These are phyloP conservation scores for Nephrotoma guestfalica DNA, from an alignment of 2,888 invertebrate genomes.

Conservation along the genomic window DNA sequence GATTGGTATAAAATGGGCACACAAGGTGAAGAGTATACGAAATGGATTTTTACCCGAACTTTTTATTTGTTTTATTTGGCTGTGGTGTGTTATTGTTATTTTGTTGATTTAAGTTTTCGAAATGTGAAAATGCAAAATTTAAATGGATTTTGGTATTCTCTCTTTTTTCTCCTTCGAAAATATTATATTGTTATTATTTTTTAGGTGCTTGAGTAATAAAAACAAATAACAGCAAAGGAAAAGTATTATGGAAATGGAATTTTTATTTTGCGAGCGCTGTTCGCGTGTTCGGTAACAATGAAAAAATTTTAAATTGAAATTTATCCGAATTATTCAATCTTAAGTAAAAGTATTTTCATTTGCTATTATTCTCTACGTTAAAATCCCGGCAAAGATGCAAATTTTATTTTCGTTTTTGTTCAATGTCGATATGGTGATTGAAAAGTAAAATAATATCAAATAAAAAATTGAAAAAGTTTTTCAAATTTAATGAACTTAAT, in stretches of 20 bases:
- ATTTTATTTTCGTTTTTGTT: neutral
- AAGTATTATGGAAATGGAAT: neutral
- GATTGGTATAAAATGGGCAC: neutral
- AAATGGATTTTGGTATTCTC: neutral
- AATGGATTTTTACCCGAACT: neutral
- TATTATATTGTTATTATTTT: neutral
- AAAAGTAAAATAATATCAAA: neutral
- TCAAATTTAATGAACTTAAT: neutral
- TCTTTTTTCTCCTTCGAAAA: neutral
- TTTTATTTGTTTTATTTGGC: neutral
- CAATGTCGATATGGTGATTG: neutral
- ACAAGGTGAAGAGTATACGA: neutral
- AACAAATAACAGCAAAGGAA: neutral
- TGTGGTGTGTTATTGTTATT: neutral
- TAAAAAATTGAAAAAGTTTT: neutral
- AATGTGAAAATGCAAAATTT: neutral
- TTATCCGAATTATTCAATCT: neutral
- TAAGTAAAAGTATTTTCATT: neutral
- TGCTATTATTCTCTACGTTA: neutral
- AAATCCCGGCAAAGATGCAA: neutral
- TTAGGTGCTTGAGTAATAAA: neutral
- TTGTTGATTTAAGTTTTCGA: neutral
- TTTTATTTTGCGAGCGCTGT: neutral
- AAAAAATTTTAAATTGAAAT: neutral
- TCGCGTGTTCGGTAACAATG: neutral